These are phyloP conservation scores for Diorhabda elongata DNA, from an alignment of 1,140 invertebrate genomes.

Conservation along the genomic window DNA sequence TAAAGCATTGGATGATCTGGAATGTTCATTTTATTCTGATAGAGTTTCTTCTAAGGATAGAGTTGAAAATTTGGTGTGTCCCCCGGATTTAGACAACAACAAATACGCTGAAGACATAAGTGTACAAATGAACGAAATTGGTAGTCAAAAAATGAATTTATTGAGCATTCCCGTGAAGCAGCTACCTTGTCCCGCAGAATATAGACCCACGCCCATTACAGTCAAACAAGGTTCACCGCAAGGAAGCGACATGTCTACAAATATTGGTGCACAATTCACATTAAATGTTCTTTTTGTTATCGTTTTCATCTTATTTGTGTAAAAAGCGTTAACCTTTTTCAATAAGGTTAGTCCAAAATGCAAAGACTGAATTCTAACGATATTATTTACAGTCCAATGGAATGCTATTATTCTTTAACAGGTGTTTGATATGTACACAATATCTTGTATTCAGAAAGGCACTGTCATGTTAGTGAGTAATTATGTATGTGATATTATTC, in stretches of 20 bases:
- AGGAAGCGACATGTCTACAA: not conserved
- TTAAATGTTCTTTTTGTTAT: not conserved
- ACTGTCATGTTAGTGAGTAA: no score
- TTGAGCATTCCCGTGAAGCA: not conserved
- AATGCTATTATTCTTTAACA: no score
- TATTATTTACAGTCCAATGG: no score
- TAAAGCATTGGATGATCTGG: constrained; percentile 6
- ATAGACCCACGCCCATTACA: constrained; percentile 13
- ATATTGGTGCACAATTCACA: not conserved
- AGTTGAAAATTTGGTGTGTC: constrained; percentile 5
- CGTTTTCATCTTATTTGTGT: not conserved
- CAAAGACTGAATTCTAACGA: not conserved
- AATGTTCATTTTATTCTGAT: constrained; percentile 9
- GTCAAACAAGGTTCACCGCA: constrained; percentile 11
- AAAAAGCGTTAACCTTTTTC: not conserved
- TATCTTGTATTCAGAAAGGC: no score
- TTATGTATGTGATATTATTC: no score
- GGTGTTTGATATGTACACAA: no score
- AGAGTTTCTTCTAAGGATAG: constrained; percentile 1
- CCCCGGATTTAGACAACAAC: not conserved
- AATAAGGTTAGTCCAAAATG: not conserved
- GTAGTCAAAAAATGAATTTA: constrained; percentile 1
- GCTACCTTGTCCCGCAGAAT: constrained; percentile 15
- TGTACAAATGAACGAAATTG: not conserved
- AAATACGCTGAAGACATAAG: not conserved